A percentile compares a stretch with the other conserved stretches of the same genome.
Conservation (phyloP, 2,113 vertebrate genomes). For the Notarius lentiginosus region DNA sequence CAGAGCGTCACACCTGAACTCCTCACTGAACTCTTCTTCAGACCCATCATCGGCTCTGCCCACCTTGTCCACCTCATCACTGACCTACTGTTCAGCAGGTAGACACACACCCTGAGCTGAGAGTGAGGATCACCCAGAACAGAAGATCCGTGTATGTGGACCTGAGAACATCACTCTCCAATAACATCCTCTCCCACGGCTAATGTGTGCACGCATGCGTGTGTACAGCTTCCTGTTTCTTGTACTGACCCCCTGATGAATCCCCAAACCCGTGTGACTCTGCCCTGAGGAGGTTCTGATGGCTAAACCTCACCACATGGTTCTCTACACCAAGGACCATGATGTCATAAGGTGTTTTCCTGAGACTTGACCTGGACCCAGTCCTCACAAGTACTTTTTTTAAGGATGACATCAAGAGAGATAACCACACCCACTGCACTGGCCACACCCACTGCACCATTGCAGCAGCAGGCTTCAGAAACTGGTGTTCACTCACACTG, state of each 20-base stretch:
- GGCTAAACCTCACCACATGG: background rate
- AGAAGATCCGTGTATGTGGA: background rate
- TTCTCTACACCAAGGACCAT: background rate
- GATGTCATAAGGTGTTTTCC: background rate
- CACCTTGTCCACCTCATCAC: conserved; percentile 79
- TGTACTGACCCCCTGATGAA: background rate
- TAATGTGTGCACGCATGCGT: background rate
- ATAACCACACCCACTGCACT: background rate
- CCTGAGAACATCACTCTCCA: background rate
- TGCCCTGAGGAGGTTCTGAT: background rate
- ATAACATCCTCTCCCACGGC: background rate
- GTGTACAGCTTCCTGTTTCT: background rate
- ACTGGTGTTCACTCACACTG: background rate
- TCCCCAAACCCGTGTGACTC: background rate
- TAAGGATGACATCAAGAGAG: background rate
- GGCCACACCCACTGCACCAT: background rate
- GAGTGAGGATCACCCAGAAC: background rate
- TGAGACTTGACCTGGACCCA: background rate
- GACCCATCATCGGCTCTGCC: conserved; percentile 80
- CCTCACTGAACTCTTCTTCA: conserved; percentile 86
- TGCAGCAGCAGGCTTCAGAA: background rate
- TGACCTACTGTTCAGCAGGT: conserved; percentile 81
- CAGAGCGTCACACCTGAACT: conserved; percentile 78
- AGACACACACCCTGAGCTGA: background rate
- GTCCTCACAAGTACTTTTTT: background rate